Percentiles rank a stretch among this genome's conserved stretches.
These are phyloP conservation scores for Nebria ingens DNA, from an alignment of 1,140 invertebrate genomes.

Conservation along the genomic window DNA sequence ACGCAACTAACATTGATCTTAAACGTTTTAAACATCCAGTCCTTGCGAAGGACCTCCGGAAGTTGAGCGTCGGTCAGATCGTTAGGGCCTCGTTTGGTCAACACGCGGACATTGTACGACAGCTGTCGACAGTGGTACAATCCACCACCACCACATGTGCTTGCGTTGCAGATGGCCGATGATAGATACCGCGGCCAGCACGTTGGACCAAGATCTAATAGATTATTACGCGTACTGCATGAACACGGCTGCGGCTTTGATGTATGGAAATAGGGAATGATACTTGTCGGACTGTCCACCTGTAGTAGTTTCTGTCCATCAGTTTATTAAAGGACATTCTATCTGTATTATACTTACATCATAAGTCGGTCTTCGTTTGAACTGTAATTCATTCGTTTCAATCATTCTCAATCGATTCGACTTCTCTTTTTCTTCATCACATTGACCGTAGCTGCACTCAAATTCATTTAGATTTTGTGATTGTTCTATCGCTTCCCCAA, in stretches of 20 bases:
- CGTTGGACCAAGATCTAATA: constrained; percentile 20
- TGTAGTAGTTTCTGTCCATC: not conserved
- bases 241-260: constrained; percentile 12
- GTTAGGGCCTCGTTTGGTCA: constrained; percentile 16
- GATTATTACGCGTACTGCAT: constrained; percentile 16
- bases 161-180: constrained; percentile 16
- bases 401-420: not conserved
- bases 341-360: not conserved
- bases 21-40: constrained; percentile 18
- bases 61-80: constrained; percentile 9
- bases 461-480: not conserved
- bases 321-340: not conserved
- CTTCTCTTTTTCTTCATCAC: not conserved
- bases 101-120: constrained; percentile 20
- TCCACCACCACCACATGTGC: constrained; percentile 13
- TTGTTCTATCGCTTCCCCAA: not conserved
- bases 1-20: constrained; percentile 22
- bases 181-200: constrained; percentile 23
- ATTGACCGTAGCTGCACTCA: not conserved
- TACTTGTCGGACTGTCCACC: not conserved
- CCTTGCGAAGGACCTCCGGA: constrained; percentile 17
- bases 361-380: not conserved
- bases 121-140: constrained; percentile 16
- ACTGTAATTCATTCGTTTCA: not conserved
- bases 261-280: constrained; percentile 14